phyloP scores from a whole-genome alignment of 2,888 invertebrate species.

The Euproctis similis region DNA sequence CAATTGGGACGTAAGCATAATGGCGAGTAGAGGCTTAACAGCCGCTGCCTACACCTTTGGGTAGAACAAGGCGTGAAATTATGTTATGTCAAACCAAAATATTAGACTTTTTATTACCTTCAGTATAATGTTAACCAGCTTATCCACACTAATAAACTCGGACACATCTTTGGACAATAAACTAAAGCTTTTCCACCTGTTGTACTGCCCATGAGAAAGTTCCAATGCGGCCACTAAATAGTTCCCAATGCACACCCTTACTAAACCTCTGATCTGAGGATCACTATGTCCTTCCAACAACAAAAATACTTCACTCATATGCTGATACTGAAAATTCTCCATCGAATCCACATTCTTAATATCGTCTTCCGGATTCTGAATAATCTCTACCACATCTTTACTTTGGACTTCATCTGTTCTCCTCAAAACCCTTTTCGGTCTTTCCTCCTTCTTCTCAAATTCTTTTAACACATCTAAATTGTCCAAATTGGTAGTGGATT shows the following conservation, averaged over 20 bases:
- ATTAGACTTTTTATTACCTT: too few species aligned
- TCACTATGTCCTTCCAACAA: slow-evolving; percentile 83
- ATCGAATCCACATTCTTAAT: slow-evolving; percentile 17
- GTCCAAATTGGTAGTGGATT: slow-evolving; percentile 54
- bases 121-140: slow-evolving; percentile 68
- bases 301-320: slow-evolving; percentile 80
- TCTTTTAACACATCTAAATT: slow-evolving; percentile 35
- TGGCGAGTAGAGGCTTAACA: too few species aligned
- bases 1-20: too few species aligned
- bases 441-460: slow-evolving; percentile 32
- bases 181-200: slow-evolving; percentile 60
- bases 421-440: slow-evolving; percentile 30
- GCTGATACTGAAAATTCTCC: slow-evolving; percentile 67
- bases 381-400: slow-evolving; percentile 8
- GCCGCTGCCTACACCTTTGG: too few species aligned
- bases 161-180: slow-evolving; percentile 50
- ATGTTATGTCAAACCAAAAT: neutral
- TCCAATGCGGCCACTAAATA: slow-evolving; percentile 79
- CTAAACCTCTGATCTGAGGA: slow-evolving; percentile 86
- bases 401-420: slow-evolving; percentile 38
- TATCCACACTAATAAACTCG: slow-evolving; percentile 55
- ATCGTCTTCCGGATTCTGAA: slow-evolving; percentile 23
- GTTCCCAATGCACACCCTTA: slow-evolving; percentile 80
- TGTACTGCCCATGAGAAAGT: slow-evolving; percentile 72
- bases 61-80: too few species aligned